phyloP scores from a whole-genome alignment of 2,113 vertebrate genomes.

The Gymnarchus niloticus region DNA sequence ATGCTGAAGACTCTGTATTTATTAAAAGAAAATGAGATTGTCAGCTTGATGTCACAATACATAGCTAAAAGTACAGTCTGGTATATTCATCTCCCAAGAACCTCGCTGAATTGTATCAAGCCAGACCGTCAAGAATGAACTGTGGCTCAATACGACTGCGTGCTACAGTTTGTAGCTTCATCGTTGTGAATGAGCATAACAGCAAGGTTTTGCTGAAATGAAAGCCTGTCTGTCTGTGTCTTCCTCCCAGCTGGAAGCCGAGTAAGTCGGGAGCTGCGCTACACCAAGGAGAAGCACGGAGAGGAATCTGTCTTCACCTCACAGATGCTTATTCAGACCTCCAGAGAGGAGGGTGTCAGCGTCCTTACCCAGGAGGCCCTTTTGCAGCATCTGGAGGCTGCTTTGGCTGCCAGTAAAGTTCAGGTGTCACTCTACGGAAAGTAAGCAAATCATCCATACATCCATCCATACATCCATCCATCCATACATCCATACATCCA shows the following conservation, averaged over 20 bases:
- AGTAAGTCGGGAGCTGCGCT: conserved; percentile 88
- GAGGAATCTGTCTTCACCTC: conserved; percentile 91
- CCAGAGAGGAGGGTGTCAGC: conserved; percentile 77
- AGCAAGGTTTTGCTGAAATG: neutral
- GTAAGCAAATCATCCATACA: conserved; percentile 62
- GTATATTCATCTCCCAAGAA: too few relatives aligned
- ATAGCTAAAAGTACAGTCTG: too few relatives aligned
- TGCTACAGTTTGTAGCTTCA: neutral
- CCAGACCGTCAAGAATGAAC: too few relatives aligned
- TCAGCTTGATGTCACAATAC: too few relatives aligned
- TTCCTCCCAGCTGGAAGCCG: conserved; percentile 77
- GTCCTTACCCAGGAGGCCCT: conserved; percentile 87
- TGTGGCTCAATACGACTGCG: too few relatives aligned
- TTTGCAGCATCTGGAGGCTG: conserved; percentile 86
- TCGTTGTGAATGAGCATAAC: neutral
- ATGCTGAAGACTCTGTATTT: neutral
- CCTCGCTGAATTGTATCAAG: too few relatives aligned
- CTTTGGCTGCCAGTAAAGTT: conserved; percentile 89
- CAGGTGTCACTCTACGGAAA: conserved; percentile 97
- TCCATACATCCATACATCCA: neutral
- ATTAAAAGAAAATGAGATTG: neutral
- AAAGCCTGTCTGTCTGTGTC: conserved; percentile 6
- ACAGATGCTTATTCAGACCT: conserved; percentile 95
- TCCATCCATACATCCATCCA: neutral
- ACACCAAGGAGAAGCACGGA: conserved; percentile 95